These are phyloP conservation scores for Amblyteles armatorius DNA, from an alignment of 2,888 invertebrate genomes.

Conservation along the genomic window DNA sequence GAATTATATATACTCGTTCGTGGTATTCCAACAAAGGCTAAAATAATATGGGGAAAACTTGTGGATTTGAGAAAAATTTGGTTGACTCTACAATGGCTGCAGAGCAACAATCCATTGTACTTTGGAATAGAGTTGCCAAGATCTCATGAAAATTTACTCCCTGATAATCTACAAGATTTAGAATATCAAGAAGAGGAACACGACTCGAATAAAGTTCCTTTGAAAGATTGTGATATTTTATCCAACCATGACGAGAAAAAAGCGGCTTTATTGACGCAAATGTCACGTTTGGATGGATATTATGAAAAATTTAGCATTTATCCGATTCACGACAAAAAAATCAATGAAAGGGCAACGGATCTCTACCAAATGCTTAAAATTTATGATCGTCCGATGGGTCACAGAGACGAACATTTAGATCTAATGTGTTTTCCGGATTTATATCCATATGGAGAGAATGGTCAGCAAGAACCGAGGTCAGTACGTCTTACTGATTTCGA, in stretches of 20 bases:
- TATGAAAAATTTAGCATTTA: slow-evolving; percentile 61
- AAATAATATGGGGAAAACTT: neutral
- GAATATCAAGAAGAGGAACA: neutral
- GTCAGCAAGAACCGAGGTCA: neutral
- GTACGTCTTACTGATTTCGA: neutral
- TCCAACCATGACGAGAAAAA: neutral
- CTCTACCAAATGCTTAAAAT: slow-evolving; percentile 70
- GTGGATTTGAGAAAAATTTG: neutral
- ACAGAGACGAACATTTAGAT: neutral
- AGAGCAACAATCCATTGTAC: too few species aligned
- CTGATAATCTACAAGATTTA: neutral
- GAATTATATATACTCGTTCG: slow-evolving; percentile 78
- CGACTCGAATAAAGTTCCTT: neutral
- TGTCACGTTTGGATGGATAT: slow-evolving; percentile 43
- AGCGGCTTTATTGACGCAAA: slow-evolving; percentile 52
- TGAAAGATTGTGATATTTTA: neutral
- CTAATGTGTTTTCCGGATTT: neutral
- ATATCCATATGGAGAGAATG: neutral
- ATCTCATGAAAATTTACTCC: neutral
- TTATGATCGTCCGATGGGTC: slow-evolving; percentile 28
- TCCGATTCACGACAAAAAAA: slow-evolving; percentile 64
- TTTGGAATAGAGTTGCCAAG: neutral
- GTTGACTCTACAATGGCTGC: neutral
- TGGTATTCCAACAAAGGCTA: slow-evolving; percentile 73
- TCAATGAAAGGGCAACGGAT: slow-evolving; percentile 59